Evolutionary conservation across 2,113 vertebrate species (phyloP), one percentile per base, ranked within the genome.

Genomic region (Glaucomys volans): DNA sequence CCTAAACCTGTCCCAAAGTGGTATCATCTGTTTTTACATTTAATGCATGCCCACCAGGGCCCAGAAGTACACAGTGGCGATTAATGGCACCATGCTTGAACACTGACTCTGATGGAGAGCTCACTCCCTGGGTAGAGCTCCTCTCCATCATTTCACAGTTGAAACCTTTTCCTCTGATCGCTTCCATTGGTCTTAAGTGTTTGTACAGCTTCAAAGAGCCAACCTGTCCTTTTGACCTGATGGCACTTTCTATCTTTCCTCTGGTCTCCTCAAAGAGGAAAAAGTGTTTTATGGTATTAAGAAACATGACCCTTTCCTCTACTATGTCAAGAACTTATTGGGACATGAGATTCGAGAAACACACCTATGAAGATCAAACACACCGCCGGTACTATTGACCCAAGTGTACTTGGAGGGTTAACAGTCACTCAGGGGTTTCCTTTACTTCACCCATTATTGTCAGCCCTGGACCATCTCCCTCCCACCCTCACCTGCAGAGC

Each of bases 271-370:
- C 1, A 88, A 28, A 28, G 59, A 47, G 7, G 75, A 54, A 57
- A 76, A 30, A 5, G 1, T 20, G 10, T 67, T 83, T 85, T 62
- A 32, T 8, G 93, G 57, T 17, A 80, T 67, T 37, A 67, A n/a
- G 57, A 76, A 76, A 64, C 2, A 42, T 14, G 1, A 9, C 0
- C 11, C 66, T 85, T 64, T 44, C n/a, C 18, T 94, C 62, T 79
- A 44, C 10, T 96, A 54, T 40, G 82, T 20, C 74, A 35, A 91
- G 57, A 79, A 64, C 62, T n/a, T 76, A 75, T 1, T 83, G 44
- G 57, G 22, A 86, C 75, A 13, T 74, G 62, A 79, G 35, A 47
- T 52, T 95, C 42, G 37, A 94, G 11, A 92, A 91, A 76, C 42
- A 80, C 1, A 76, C 10, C 16, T n/a, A 12, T 40, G 28, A 81